These are phyloP conservation scores for Idaea aversata DNA, from an alignment of 2,888 invertebrate genomes.

Conservation along the genomic window DNA sequence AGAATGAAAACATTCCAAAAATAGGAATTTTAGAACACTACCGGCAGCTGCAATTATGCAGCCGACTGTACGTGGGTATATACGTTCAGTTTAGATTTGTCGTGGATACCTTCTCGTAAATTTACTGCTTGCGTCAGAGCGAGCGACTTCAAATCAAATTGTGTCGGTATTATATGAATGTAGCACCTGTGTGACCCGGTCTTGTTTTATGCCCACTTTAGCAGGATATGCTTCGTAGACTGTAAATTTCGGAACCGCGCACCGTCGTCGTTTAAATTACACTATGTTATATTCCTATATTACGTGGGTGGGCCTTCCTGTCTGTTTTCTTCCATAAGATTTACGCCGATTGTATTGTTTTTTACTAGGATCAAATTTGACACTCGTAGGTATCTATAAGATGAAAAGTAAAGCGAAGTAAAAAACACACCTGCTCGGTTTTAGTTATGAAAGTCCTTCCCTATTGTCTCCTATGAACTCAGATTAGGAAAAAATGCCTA, in stretches of 20 bases:
- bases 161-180: neutral
- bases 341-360: neutral
- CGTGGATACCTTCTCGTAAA: neutral
- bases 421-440: neutral
- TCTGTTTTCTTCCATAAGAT: neutral
- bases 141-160: neutral
- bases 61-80: neutral
- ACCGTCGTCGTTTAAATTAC: neutral
- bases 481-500: too few species aligned
- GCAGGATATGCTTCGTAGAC: neutral
- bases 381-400: too few species aligned
- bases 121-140: neutral
- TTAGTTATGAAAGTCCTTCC: too few species aligned
- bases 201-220: neutral
- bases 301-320: neutral
- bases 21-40: too few species aligned
- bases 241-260: neutral
- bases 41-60: too few species aligned
- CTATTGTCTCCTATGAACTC: too few species aligned
- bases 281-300: neutral
- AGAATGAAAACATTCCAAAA: too few species aligned
- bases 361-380: too few species aligned
- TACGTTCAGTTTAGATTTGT: neutral
- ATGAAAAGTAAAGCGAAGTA: too few species aligned
- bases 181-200: conserved; percentile 1